phyloP scores from a whole-genome alignment of 2,113 vertebrate genomes.

The Oncorhynchus tshawytscha region DNA sequence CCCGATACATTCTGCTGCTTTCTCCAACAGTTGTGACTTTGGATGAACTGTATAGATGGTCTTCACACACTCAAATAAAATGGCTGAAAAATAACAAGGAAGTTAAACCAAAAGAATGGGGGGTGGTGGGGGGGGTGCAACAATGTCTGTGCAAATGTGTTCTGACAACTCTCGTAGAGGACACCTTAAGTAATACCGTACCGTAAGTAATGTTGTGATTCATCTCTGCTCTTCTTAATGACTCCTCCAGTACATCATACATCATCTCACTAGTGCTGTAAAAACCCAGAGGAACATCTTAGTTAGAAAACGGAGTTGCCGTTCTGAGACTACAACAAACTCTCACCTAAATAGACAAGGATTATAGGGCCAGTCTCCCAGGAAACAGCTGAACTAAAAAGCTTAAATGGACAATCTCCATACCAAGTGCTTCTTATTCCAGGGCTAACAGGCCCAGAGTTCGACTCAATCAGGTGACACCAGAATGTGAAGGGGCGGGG shows the following conservation, averaged over 20 bases:
- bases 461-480: too few relatives aligned
- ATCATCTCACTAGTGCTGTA: slow-evolving; percentile 90
- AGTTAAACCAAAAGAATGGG: neutral
- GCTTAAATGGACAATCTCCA: neutral
- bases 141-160: neutral
- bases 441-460: too few relatives aligned
- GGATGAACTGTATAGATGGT: slow-evolving; percentile 93
- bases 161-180: neutral
- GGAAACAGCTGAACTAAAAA: too few relatives aligned
- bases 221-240: slow-evolving; percentile 95
- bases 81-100: slow-evolving; percentile 75
- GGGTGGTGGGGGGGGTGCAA: neutral
- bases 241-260: slow-evolving; percentile 96
- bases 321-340: neutral
- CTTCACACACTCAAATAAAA: slow-evolving; percentile 94
- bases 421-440: neutral
- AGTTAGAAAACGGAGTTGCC: neutral
- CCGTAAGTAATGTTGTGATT: slow-evolving; percentile 98
- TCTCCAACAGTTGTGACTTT: slow-evolving; percentile 90
- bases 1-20: slow-evolving; percentile 94
- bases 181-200: slow-evolving; percentile 43
- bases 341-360: neutral
- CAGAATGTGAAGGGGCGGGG: too few relatives aligned
- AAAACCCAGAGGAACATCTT: slow-evolving; percentile 25
- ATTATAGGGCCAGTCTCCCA: too few relatives aligned